These are phyloP conservation scores for Himantopus leucocephalus DNA, from an alignment of 2,113 vertebrate genomes.

Conservation along the genomic window DNA sequence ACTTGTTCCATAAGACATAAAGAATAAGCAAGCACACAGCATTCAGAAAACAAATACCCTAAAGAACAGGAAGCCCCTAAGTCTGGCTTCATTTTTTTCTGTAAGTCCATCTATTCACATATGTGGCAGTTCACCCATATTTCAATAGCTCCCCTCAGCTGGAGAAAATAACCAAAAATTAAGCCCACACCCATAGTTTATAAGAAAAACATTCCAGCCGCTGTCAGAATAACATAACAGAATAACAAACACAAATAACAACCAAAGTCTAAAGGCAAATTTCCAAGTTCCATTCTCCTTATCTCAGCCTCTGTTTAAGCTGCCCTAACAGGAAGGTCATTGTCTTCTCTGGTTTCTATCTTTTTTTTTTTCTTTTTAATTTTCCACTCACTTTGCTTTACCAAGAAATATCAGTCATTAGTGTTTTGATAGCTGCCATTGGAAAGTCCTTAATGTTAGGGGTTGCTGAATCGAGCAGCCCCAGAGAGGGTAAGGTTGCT, in stretches of 20 bases:
- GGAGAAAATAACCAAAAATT: not conserved
- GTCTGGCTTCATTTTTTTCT: not conserved
- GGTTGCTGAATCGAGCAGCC: not conserved
- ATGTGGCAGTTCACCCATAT: not conserved
- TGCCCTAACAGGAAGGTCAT: not conserved
- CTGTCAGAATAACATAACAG: not conserved
- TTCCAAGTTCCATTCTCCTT: not conserved
- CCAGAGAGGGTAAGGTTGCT: not conserved
- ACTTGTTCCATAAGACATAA: not conserved
- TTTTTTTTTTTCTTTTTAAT: not conserved
- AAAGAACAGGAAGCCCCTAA: not conserved
- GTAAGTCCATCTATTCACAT: not conserved
- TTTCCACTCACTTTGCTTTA: not conserved
- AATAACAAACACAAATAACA: not conserved
- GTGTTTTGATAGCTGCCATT: not conserved
- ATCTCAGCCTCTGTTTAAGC: not conserved
- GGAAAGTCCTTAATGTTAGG: not conserved
- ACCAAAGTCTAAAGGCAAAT: not conserved
- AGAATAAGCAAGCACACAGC: not conserved
- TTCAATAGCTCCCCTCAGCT: not conserved
- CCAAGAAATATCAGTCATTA: not conserved
- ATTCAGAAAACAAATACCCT: not conserved
- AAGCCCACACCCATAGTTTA: not conserved
- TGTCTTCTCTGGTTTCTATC: not conserved
- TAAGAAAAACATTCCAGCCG: not conserved